Base-by-base conservation (phyloP, 2,113 vertebrate species). In the Calidris pugnax region DNA sequence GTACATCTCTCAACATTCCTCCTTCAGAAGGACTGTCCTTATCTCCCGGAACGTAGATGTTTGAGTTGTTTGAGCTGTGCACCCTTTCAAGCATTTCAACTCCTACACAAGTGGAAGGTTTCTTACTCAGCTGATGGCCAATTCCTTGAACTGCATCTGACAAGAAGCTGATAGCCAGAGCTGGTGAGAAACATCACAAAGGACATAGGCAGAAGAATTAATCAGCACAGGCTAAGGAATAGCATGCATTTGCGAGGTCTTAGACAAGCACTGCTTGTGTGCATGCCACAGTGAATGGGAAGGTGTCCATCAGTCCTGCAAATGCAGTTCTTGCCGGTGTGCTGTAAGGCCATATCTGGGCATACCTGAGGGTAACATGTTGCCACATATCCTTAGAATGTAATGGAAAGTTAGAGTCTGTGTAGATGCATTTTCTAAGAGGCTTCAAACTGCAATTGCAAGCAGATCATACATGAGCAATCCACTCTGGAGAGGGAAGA, bases 1-100 rank as follows among this genome's bases (percentile, higher is more conserved):
- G 33, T 86, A 47, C 51, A n/a, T 93, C 47, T 86, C 90, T 90
- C 5, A 4, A 69, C 83, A 93, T 95, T 96, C 87, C 22, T 80
- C 23, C 26, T 74, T 80, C 75, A 74, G 41, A 91, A 91, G 39
- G 55, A 47, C 53, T 63, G 9, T 15, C 21, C 55, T 87, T 88
- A 83, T 91, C 95, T 83, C 15, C 12, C 67, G 59, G 16, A 80
- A 67, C 0, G 0, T 71, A 68, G 51, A 35, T 67, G 23, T 50
- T 90, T 85, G 60, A 71, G 20, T 7, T 78, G 18, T 81, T 87
- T 53, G 37, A 83, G 47, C 16, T 35, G 47, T 80, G 24, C 8
- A n/a, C 12, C 22, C 30, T 51, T 68, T 77, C 63, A 76, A 57
- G 14, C 14, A 71, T 71, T 84, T 59, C 1, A 8, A 0, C 13